Evolutionary conservation across 2,113 vertebrate species (phyloP).

Genomic region (Rutilus rutilus): DNA sequence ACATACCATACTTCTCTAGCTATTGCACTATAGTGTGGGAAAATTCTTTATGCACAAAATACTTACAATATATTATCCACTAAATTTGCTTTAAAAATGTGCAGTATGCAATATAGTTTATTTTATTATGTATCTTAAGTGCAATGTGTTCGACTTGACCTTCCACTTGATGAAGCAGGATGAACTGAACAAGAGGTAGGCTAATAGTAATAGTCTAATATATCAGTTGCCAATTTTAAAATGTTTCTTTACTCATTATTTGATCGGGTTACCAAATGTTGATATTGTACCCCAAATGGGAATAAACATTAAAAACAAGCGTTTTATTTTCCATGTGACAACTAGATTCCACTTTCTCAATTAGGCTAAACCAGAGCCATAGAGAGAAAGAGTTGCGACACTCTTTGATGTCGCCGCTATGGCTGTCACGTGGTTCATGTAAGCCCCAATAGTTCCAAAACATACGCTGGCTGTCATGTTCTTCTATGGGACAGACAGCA

Average conservation of each 20-base stretch:
- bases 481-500: too few relatives aligned
- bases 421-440: too few relatives aligned
- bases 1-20: neutral
- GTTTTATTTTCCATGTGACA: too few relatives aligned
- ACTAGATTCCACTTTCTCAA: too few relatives aligned
- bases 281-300: neutral
- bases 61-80: neutral
- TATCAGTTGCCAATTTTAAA: neutral
- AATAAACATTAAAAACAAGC: neutral
- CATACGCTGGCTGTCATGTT: too few relatives aligned
- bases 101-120: neutral
- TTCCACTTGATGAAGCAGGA: neutral
- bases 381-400: too few relatives aligned
- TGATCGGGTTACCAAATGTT: neutral
- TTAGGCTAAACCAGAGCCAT: neutral
- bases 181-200: neutral
- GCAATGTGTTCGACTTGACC: neutral
- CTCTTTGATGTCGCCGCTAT: too few relatives aligned
- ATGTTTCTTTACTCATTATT: neutral
- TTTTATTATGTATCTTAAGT: neutral
- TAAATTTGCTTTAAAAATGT: neutral
- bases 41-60: neutral
- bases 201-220: neutral
- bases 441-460: too few relatives aligned
- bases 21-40: neutral